phyloP scores from a whole-genome alignment of 2,113 vertebrate genomes.

The Manacus vitellinus region DNA sequence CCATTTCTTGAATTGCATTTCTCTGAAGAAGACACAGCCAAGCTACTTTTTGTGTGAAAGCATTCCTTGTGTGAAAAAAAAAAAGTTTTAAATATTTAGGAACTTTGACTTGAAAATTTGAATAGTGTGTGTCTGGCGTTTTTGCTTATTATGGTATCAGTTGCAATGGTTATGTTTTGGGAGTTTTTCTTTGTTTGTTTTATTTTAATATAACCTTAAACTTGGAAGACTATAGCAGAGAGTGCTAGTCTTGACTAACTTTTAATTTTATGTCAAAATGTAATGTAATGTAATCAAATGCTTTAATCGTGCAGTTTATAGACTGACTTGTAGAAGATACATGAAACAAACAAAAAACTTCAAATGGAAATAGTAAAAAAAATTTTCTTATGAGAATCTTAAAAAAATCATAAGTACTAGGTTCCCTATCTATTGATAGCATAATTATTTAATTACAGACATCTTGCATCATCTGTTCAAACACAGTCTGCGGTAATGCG shows the following conservation, averaged over 20 bases:
- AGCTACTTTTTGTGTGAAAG: background rate
- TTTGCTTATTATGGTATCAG: background rate
- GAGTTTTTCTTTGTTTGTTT: background rate
- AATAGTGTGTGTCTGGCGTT: background rate
- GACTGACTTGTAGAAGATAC: conserved; percentile 18
- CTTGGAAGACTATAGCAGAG: background rate
- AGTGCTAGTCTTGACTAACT: background rate
- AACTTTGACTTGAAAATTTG: background rate
- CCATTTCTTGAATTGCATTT: background rate
- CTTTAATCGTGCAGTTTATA: conserved; percentile 2
- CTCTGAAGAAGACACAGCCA: background rate
- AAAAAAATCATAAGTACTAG: background rate
- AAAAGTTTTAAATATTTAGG: background rate
- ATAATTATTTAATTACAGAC: conserved; percentile 19
- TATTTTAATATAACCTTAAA: background rate
- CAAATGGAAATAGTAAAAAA: conserved; percentile 15
- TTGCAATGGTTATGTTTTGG: background rate
- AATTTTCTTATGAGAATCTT: background rate
- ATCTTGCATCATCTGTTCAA: conserved; percentile 14
- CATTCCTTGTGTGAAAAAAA: background rate
- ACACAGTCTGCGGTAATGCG: conserved; percentile 39
- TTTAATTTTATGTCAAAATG: background rate
- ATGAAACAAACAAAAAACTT: background rate
- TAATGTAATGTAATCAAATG: background rate
- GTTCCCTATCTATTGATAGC: background rate